Conservation (phyloP, 2,888 invertebrate genomes). For the Melinaea marsaeus region DNA sequence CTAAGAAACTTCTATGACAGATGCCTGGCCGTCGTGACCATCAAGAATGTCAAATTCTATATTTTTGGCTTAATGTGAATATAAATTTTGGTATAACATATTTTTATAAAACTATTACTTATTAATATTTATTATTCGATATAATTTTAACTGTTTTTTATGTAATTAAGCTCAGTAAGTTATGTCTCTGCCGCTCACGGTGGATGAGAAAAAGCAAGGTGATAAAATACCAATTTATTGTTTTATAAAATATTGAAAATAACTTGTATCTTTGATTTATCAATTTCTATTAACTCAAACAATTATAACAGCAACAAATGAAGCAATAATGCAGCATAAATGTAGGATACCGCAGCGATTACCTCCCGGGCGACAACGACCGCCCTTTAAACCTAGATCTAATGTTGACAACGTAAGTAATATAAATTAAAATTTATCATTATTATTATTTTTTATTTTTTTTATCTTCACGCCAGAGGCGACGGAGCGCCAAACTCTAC, state of each 20-base stretch:
- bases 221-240: constrained; percentile 5
- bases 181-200: constrained; percentile 28
- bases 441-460: no score
- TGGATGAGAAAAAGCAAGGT: constrained; percentile 43
- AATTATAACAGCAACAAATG: constrained; percentile 37
- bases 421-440: background rate
- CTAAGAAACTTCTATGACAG: background rate
- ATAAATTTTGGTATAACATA: constrained; percentile 2
- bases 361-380: constrained; percentile 33
- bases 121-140: background rate
- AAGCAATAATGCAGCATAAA: constrained; percentile 34
- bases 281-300: background rate
- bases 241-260: no score
- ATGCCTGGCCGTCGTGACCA: background rate
- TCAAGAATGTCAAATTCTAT: background rate
- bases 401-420: constrained; percentile 5
- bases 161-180: constrained; percentile 1
- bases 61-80: constrained; percentile 1
- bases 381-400: constrained; percentile 12
- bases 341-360: constrained; percentile 58
- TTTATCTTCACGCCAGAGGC: no score
- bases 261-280: background rate
- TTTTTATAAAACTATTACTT: background rate
- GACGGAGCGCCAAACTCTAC: no score
- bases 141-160: constrained; percentile 4